These are phyloP conservation scores for Ceuthmochares aereus DNA, from an alignment of 2,113 vertebrate species.

Conservation along the genomic window DNA sequence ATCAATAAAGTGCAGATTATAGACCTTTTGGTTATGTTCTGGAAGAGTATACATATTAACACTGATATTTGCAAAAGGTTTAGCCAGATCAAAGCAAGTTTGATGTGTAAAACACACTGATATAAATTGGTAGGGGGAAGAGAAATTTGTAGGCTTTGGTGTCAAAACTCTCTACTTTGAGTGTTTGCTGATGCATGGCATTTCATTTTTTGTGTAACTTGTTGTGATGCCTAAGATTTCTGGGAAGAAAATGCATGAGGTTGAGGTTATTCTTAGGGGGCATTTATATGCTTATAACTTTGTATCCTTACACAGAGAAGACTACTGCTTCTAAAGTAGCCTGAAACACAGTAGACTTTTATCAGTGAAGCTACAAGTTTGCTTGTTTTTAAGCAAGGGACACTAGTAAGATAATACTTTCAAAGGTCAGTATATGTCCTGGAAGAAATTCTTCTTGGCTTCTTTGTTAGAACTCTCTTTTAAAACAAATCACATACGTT, in stretches of 20 bases:
- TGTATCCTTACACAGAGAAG: neutral
- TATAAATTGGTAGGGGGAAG: neutral
- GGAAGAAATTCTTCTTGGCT: neutral
- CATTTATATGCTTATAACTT: neutral
- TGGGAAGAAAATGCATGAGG: neutral
- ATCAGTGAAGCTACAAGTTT: neutral
- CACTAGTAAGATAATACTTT: neutral
- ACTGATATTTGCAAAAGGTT: neutral
- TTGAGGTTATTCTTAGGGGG: neutral
- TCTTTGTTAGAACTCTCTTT: neutral
- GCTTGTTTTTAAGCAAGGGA: neutral
- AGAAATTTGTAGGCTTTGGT: neutral
- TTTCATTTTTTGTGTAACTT: neutral
- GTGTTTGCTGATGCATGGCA: neutral
- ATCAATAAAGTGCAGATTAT: neutral
- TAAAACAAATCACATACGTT: neutral
- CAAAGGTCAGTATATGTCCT: neutral
- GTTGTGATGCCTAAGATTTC: neutral
- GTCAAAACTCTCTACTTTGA: neutral
- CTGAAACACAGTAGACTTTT: neutral
- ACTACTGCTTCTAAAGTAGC: neutral
- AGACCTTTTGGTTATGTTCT: neutral
- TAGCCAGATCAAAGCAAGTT: neutral
- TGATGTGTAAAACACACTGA: neutral
- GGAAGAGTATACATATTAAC: neutral